phyloP scores from a whole-genome alignment of 2,797 vertebrate genomes.

The Glossophaga mutica region DNA sequence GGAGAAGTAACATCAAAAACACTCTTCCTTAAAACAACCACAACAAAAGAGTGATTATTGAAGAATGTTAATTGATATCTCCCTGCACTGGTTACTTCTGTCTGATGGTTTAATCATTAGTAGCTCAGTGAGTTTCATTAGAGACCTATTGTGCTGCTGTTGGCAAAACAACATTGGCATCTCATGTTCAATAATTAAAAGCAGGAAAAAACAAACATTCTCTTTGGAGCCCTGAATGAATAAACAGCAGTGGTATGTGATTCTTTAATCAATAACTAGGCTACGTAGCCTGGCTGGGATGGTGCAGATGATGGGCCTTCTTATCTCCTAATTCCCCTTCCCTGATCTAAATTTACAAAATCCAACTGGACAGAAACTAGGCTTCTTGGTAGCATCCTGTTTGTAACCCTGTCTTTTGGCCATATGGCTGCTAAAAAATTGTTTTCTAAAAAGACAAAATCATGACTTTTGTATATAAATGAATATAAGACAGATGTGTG shows the following conservation, averaged over 20 bases:
- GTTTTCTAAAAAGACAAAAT: constrained; percentile 19
- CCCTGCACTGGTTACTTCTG: constrained; percentile 78
- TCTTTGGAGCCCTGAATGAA: constrained; percentile 81
- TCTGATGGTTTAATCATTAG: constrained; percentile 83
- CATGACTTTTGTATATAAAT: neutral
- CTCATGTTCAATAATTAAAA: constrained; percentile 85
- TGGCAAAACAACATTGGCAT: constrained; percentile 85
- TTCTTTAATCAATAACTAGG: constrained; percentile 83
- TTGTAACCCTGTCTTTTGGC: neutral
- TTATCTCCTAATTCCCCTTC: constrained; percentile 38
- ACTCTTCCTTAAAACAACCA: constrained; percentile 59
- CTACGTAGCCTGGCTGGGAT: constrained; percentile 60
- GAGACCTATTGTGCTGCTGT: constrained; percentile 85
- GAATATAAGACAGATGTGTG: neutral
- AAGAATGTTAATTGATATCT: constrained; percentile 79
- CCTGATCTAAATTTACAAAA: neutral
- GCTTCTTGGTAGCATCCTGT: neutral
- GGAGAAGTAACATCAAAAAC: constrained; percentile 46
- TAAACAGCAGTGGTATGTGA: constrained; percentile 74
- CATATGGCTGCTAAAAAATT: neutral
- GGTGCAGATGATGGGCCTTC: neutral
- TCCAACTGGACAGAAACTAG: neutral
- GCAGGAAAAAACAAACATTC: constrained; percentile 86
- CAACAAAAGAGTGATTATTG: constrained; percentile 73
- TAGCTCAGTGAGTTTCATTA: constrained; percentile 83